Evolutionary conservation across 2,888 invertebrate species (phyloP), one percentile per base, ranked within the genome.

Genomic region (Acanthosepion esculentum): DNA sequence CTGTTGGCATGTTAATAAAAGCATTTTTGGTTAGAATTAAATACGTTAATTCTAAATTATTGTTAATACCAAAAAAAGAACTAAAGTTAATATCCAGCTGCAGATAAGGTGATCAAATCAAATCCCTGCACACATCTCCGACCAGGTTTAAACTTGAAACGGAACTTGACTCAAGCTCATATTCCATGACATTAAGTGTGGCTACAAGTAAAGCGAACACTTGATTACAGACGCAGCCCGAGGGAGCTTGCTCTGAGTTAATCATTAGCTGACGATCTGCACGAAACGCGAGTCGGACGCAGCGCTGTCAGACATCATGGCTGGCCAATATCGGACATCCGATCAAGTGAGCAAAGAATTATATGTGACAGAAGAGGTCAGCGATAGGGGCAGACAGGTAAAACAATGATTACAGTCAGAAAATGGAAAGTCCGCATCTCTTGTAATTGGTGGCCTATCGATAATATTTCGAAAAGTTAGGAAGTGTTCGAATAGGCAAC

Each of bases 321-420:
- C 78, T 78, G n/a, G 78, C 78, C 33, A 78, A 78, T 78, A 18
- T 15, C 78, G 78, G 78, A 78, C 33, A 33, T n/a, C 78, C 78
- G n/a, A n/a, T 78, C 78, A 78, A 78, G 78, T 12, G n/a, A n/a
- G 78, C 78, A 78, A 78, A 78, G 78, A 78, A 78, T 78, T 78
- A 78, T 78, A 15, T 33, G 78, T 78, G 78, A 78, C 78, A 78
- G 78, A 78, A n/a, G n/a, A 78, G 78, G n/a, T 78, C n/a, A 78
- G 15, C 7, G 18, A 0, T 1, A 18, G 6, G 59, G 59, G 59
- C 59, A 59, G 59, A n/a, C 78, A n/a, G 78, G 78, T 78, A 78
- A 78, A 78, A 78, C n/a, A 78, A 78, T 78, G 78, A 78, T 78
- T 78, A 78, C 78, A 59, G 59, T 59, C 59, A 15, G 33, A 5